A percentile compares a stretch with the other conserved stretches of the same genome.
Evolutionary conservation across 2,797 vertebrate genomes (phyloP).

Genomic region (Tangara arthus): DNA sequence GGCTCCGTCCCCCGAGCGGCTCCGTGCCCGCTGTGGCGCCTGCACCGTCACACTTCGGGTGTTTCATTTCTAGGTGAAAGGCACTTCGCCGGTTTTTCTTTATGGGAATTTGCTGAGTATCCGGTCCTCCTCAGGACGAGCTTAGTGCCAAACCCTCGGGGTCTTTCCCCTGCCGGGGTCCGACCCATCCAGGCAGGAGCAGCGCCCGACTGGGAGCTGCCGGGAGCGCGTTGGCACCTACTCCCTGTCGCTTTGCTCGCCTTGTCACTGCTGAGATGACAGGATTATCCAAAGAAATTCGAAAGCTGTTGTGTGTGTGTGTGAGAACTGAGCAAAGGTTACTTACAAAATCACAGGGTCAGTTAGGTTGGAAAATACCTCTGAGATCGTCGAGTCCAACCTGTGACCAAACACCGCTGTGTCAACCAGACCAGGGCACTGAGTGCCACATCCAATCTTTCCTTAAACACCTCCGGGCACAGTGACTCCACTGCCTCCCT

Average conservation of each 20-base stretch:
- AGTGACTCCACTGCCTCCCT: not conserved
- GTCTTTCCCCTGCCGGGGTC: not conserved
- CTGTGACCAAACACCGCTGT: rapidly evolving
- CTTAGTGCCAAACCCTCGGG: too few species aligned
- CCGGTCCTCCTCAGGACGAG: not conserved
- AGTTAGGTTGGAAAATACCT: not conserved
- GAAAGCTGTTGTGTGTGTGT: not conserved
- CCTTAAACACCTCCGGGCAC: not conserved
- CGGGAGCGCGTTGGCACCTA: not conserved
- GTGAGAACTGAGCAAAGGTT: not conserved
- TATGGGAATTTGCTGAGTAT: rapidly evolving
- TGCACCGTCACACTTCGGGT: rapidly evolving
- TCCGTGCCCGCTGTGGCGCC: not conserved
- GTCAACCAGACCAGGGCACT: not conserved
- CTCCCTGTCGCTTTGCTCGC: rapidly evolving
- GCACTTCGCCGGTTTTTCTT: not conserved
- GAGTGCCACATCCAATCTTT: not conserved
- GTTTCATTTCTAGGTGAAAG: rapidly evolving
- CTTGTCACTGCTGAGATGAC: not conserved
- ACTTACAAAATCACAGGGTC: not conserved
- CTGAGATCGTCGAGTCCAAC: not conserved
- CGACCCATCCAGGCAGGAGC: too few species aligned
- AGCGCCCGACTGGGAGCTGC: rapidly evolving
- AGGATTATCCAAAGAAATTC: rapidly evolving
- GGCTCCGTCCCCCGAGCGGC: not conserved